Evolutionary conservation across 1,140 invertebrate genomes (phyloP), one percentile per base, ranked within the genome.

Genomic region (Catajapyx aquilonaris): DNA sequence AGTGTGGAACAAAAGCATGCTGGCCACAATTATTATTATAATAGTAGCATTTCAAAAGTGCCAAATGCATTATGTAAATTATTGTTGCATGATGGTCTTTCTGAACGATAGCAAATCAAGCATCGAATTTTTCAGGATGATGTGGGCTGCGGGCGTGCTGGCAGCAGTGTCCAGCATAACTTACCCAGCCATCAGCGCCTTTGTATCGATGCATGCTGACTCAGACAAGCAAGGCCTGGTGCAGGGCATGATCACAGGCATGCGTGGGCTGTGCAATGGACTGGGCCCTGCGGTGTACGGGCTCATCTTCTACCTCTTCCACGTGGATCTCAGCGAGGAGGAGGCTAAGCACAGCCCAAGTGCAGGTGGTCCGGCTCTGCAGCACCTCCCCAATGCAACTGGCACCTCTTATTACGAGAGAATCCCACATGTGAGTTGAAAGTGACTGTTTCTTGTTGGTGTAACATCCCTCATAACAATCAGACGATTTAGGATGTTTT

Each of bases 141-240:
- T 98, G 84, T 98, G 94, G 94, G 79, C 80, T 22, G 93, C 91
- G 34, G 94, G 94, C 37, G 69, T 91, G 43, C 65, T 99, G 39
- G 93, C 94, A 28, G 86, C 91, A 10, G 68, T 97, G 38, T 91
- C 86, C 44, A 84, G 80, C 41, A 77, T 97, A 45, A 93, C 91
- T 1, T 99, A 99, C 65, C 94, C 95, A 34, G 88, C 93, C n/a
- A 97, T 99, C 50, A 94, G 87, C 60, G 84, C 94, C 22, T 98
- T 94, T 63, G 88, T 97, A 23, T 96, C 90, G 10, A 85, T 90
- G 46, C 90, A 96, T 61, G 88, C 91, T 38, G 77, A 90, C 53
- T 75, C 81, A 21, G 94, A 98, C 56, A 80, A 94, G 52, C 95
- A 99, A 65, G 94, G 88, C 39, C 76, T 96, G 19, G 91, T 95